Evolutionary conservation across 2,113 vertebrate species (phyloP).

Genomic region (Lasiurus borealis): DNA sequence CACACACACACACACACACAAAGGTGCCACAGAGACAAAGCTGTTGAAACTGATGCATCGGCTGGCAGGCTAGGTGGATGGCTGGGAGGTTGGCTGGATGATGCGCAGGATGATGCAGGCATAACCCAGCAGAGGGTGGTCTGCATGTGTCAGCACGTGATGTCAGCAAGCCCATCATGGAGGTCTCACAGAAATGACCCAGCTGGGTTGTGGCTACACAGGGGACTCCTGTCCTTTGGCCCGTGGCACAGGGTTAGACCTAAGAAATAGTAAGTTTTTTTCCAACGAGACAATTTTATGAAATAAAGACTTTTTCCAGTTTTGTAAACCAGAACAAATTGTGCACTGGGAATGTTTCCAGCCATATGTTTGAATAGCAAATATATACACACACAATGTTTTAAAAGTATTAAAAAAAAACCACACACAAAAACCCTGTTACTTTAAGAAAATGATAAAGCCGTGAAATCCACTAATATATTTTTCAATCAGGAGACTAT

Average conservation of each 20-base stretch:
- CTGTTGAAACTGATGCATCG: accelerated
- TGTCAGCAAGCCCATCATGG: neutral
- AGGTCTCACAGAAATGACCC: neutral
- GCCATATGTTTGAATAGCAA: neutral
- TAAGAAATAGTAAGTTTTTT: neutral
- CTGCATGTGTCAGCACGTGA: no score
- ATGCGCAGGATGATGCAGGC: no score
- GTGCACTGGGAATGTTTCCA: neutral
- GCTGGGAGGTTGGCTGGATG: neutral
- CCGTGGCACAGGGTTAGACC: neutral
- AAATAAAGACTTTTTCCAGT: neutral
- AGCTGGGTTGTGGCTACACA: neutral
- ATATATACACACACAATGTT: neutral
- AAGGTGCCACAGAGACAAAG: neutral
- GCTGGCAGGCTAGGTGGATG: neutral
- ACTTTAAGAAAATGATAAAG: constrained; percentile 77
- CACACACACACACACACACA: neutral
- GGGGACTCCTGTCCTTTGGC: neutral
- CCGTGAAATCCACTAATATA: constrained; percentile 71
- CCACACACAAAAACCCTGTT: constrained; percentile 44
- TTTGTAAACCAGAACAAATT: constrained; percentile 14
- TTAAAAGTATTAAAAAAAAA: constrained; percentile 46
- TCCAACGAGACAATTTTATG: neutral
- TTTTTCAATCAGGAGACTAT: constrained; percentile 79
- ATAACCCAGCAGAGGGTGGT: no score